phyloP scores from a whole-genome alignment of 30 jellyfish, hydroid and myxozoan genomes.

The Catostylus mosaicus region DNA sequence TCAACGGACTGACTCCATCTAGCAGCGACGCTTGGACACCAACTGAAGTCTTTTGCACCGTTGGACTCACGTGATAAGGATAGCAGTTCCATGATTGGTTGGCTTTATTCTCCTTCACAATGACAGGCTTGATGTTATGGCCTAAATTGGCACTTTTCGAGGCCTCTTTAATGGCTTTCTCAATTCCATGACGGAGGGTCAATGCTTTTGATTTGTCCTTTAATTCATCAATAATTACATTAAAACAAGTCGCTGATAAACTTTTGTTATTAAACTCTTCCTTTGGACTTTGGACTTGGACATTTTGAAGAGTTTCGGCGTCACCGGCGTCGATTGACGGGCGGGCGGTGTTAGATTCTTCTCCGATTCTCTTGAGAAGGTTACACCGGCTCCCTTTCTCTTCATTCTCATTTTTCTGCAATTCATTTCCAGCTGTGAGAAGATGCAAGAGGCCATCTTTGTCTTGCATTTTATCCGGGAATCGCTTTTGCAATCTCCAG shows the following conservation, averaged over 20 bases:
- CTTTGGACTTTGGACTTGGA: neutral
- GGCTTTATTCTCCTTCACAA: neutral
- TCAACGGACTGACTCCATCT: conserved; percentile 16
- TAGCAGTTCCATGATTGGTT: conserved; percentile 3
- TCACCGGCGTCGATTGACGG: neutral
- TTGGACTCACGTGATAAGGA: conserved; percentile 15
- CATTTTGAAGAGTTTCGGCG: neutral
- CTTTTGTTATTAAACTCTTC: neutral
- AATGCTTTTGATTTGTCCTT: neutral
- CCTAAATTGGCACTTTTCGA: neutral
- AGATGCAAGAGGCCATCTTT: conserved; percentile 59
- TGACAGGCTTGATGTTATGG: neutral
- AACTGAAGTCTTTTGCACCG: conserved; percentile 26
- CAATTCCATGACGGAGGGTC: conserved; percentile 7
- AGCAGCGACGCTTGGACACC: conserved; percentile 44
- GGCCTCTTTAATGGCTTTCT: neutral
- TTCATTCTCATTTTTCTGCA: conserved; percentile 4
- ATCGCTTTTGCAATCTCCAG: conserved; percentile 61
- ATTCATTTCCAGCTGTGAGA: conserved; percentile 11
- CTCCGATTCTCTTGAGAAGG: conserved; percentile 9
- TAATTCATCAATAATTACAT: conserved; percentile 14
- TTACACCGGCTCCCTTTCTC: conserved; percentile 34
- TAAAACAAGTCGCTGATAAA: conserved; percentile 16
- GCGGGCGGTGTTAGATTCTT: neutral
- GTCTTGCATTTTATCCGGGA: conserved; percentile 74